phyloP scores from a whole-genome alignment of 2,113 vertebrate genomes.

The Nothocercus julius region DNA sequence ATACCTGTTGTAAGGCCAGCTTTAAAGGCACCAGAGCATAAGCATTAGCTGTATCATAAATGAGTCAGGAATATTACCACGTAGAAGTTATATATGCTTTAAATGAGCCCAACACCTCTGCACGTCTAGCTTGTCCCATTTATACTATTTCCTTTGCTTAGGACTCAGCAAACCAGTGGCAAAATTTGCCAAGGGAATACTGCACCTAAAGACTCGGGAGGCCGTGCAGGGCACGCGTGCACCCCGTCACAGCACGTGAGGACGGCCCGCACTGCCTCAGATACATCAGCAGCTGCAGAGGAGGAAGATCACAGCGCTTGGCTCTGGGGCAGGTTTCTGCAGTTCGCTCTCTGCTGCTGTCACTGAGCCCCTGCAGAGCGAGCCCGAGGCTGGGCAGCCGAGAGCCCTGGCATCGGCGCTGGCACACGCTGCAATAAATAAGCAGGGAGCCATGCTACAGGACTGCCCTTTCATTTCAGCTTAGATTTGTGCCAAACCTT shows the following conservation, averaged over 20 bases:
- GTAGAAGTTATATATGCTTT: neutral
- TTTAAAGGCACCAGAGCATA: neutral
- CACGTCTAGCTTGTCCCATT: neutral
- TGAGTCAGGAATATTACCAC: neutral
- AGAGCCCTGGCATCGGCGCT: rapidly evolving
- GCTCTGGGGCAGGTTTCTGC: neutral
- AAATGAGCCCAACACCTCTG: neutral
- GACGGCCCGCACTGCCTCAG: neutral
- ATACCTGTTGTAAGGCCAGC: neutral
- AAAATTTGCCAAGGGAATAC: neutral
- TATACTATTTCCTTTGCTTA: neutral
- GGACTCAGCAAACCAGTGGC: neutral
- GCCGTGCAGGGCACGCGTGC: neutral
- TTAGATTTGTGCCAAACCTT: neutral
- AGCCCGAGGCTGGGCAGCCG: neutral
- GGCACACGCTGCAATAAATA: rapidly evolving
- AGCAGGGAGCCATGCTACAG: neutral
- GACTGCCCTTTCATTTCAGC: neutral
- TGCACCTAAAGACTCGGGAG: neutral
- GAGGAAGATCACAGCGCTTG: neutral
- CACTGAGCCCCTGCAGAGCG: neutral
- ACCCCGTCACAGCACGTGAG: neutral
- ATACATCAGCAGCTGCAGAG: neutral
- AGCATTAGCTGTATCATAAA: rapidly evolving
- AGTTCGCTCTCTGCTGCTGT: rapidly evolving